Evolutionary conservation across 2,113 vertebrate genomes (phyloP).

Genomic region (Rhea americana): DNA sequence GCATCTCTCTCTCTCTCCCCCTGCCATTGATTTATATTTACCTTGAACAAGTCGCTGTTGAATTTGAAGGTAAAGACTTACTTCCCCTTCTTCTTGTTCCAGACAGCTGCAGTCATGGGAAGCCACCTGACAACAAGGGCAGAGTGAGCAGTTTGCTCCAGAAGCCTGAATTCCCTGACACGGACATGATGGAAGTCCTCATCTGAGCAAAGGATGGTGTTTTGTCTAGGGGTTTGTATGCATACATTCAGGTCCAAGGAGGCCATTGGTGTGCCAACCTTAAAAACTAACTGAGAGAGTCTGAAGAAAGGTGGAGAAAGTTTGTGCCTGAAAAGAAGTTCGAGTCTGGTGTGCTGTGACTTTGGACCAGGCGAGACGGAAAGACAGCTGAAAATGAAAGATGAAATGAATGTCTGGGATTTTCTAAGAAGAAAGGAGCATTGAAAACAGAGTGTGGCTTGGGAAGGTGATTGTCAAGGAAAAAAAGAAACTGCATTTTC

Average conservation of each 20-base stretch:
- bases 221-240: neutral
- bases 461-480: slow-evolving; percentile 2
- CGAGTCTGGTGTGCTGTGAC: neutral
- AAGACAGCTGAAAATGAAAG: neutral
- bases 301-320: slow-evolving; percentile 20
- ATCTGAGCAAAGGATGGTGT: slow-evolving; percentile 59
- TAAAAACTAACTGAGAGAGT: slow-evolving; percentile 18
- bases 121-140: slow-evolving; percentile 73
- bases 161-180: slow-evolving; percentile 79
- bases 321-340: neutral
- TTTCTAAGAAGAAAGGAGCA: neutral
- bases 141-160: slow-evolving; percentile 73
- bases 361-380: neutral
- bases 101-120: slow-evolving; percentile 74
- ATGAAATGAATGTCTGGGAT: neutral
- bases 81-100: neutral
- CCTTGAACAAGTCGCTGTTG: neutral
- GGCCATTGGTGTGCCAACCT: neutral
- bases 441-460: neutral
- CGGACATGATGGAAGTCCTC: slow-evolving; percentile 83
- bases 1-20: neutral
- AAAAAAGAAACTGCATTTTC: slow-evolving; percentile 33
- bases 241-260: neutral
- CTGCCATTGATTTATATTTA: neutral
- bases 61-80: neutral